Evolutionary conservation across 2,888 invertebrate genomes (phyloP).

Genomic region (Stenolophus ochropezus): DNA sequence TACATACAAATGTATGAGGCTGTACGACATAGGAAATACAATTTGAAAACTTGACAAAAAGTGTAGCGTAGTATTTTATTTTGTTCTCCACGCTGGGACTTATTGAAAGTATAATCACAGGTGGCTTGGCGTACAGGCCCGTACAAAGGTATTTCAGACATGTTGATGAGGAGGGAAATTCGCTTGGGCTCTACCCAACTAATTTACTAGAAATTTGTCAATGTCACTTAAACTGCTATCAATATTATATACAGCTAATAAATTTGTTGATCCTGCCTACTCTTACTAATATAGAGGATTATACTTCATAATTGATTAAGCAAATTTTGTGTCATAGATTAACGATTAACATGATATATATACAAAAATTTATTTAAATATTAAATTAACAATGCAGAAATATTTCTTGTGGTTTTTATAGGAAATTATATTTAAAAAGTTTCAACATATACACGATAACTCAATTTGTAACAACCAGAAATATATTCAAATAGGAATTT

Average conservation of each 20-base stretch:
- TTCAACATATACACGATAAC: too few relatives aligned
- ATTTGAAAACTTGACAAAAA: conserved; percentile 23
- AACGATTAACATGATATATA: too few relatives aligned
- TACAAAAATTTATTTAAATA: too few relatives aligned
- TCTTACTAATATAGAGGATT: neutral
- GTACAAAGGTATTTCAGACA: neutral
- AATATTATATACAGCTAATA: neutral
- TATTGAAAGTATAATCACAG: conserved; percentile 28
- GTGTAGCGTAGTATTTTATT: conserved; percentile 14
- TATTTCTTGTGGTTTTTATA: too few relatives aligned
- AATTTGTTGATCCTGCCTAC: neutral
- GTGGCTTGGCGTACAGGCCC: neutral
- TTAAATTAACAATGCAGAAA: too few relatives aligned
- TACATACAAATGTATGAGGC: conserved; percentile 18
- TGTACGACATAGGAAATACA: conserved; percentile 1
- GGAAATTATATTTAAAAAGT: too few relatives aligned
- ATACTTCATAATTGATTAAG: neutral
- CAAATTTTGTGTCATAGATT: too few relatives aligned
- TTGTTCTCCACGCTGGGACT: neutral
- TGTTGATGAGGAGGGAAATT: neutral
- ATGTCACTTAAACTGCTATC: neutral
- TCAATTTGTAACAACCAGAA: too few relatives aligned
- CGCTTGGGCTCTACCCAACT: neutral
- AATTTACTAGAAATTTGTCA: neutral
- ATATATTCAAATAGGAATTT: too few relatives aligned